A percentile compares a stretch with the other conserved stretches of the same genome.
These are phyloP conservation scores for Crossocerus cetratus DNA, from an alignment of 2,888 invertebrate species.

Conservation along the genomic window DNA sequence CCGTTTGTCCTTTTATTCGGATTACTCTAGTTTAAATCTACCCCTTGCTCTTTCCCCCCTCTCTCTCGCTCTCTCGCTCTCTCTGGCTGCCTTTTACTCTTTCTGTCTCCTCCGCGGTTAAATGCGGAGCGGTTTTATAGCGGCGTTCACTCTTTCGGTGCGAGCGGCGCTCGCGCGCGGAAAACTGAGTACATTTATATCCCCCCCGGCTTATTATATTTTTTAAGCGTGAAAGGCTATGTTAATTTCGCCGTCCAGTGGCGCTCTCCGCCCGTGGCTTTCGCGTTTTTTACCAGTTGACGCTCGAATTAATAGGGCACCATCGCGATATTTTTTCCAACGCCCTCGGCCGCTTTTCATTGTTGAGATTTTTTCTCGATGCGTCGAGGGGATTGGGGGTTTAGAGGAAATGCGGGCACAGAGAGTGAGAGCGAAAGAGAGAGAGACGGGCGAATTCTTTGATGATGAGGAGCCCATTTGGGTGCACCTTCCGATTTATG, in stretches of 20 bases:
- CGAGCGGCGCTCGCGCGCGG: not conserved
- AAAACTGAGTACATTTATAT: constrained; percentile 1
- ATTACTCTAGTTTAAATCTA: constrained; percentile 17
- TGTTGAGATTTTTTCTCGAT: too few species aligned
- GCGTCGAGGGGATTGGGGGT: too few species aligned
- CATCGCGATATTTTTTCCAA: too few species aligned
- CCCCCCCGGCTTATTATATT: not conserved
- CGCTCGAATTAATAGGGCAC: too few species aligned
- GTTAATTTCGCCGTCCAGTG: too few species aligned
- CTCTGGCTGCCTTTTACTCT: not conserved
- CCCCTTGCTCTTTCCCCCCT: not conserved
- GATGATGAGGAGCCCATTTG: not conserved
- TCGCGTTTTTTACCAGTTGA: too few species aligned
- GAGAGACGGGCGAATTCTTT: not conserved
- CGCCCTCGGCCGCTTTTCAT: too few species aligned
- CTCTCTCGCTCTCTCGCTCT: not conserved
- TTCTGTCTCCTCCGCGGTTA: not conserved
- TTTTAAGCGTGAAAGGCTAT: not conserved
- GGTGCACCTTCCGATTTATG: not conserved
- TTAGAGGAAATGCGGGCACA: too few species aligned
- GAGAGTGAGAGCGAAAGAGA: not conserved
- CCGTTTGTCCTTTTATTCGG: not conserved
- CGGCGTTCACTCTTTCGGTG: not conserved
- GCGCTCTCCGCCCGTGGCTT: too few species aligned
- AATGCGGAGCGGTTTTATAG: not conserved